Percentiles rank a stretch among this genome's conserved stretches.
Evolutionary conservation across 2,888 invertebrate genomes (phyloP).

Genomic region (Drosophila sordidapex): DNA sequence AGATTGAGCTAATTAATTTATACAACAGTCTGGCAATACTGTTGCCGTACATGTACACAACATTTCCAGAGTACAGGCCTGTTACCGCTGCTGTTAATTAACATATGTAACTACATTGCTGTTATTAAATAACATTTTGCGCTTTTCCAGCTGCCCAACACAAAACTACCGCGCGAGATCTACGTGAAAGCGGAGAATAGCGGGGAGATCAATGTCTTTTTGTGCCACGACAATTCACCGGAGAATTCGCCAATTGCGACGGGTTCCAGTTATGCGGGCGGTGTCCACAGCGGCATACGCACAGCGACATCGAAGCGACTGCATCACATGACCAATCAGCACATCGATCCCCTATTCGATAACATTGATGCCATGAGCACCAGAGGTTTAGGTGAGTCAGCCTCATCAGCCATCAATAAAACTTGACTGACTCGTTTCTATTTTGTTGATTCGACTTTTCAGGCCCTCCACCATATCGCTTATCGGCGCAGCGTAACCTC

Average conservation of each 20-base stretch:
- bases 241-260: constrained; percentile 84
- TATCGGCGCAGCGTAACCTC: constrained; percentile 85
- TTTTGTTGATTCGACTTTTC: background rate
- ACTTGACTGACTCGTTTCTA: background rate
- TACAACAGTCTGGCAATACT: constrained; percentile 29
- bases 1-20: background rate
- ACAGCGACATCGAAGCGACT: constrained; percentile 72
- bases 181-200: constrained; percentile 94
- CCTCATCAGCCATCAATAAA: background rate
- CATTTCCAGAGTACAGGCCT: background rate
- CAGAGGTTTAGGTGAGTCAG: constrained; percentile 84
- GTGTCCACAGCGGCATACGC: constrained; percentile 49
- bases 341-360: constrained; percentile 87
- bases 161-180: constrained; percentile 90
- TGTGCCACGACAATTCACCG: constrained; percentile 92
- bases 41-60: background rate
- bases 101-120: background rate
- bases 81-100: constrained; percentile 5
- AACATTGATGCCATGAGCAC: constrained; percentile 86
- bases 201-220: constrained; percentile 97
- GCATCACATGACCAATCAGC: constrained; percentile 66
- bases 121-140: constrained; percentile 4
- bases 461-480: constrained; percentile 78
- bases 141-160: constrained; percentile 87
- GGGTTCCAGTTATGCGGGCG: constrained; percentile 44